Evolutionary conservation across 2,888 invertebrate species (phyloP).

Genomic region (Notocelia uddmanniana): DNA sequence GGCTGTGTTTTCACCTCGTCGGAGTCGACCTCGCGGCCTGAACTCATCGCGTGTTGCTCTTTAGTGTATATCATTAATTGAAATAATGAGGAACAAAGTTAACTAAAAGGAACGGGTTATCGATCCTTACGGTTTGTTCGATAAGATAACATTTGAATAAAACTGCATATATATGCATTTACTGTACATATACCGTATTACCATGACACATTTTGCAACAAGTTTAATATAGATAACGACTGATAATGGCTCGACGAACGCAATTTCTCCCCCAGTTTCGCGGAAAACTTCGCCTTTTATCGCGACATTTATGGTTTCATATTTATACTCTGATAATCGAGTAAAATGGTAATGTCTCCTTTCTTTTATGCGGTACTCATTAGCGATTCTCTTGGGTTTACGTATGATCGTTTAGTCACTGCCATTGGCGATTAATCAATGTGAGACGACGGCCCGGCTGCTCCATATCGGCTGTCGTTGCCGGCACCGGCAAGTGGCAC

Average conservation of each 20-base stretch:
- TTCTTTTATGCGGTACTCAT: slow-evolving; percentile 29
- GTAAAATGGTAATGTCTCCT: slow-evolving; percentile 38
- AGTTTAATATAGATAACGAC: slow-evolving; percentile 46
- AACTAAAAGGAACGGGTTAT: slow-evolving; percentile 1
- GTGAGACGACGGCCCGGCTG: slow-evolving; percentile 40
- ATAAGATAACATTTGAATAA: slow-evolving; percentile 29
- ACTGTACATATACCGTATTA: neutral
- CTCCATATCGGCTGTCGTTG: slow-evolving; percentile 48
- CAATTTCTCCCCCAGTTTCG: slow-evolving; percentile 46
- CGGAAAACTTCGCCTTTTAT: slow-evolving; percentile 45
- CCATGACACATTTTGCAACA: slow-evolving; percentile 38
- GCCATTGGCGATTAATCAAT: slow-evolving; percentile 54
- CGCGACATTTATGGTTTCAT: slow-evolving; percentile 46
- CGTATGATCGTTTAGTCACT: slow-evolving; percentile 44
- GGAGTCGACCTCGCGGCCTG: slow-evolving; percentile 50
- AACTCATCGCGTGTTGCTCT: slow-evolving; percentile 32
- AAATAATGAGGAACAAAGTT: slow-evolving; percentile 13
- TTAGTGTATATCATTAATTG: slow-evolving; percentile 18
- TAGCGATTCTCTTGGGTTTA: slow-evolving; percentile 12
- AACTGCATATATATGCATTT: slow-evolving; percentile 20
- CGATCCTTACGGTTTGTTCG: slow-evolving; percentile 16
- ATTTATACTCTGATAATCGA: slow-evolving; percentile 47
- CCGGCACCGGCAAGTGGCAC: slow-evolving; percentile 66
- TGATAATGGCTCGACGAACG: slow-evolving; percentile 42
- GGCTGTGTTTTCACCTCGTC: slow-evolving; percentile 57